Base-by-base conservation (phyloP, 2,797 vertebrate genomes). In the Epinephelus awoara region DNA sequence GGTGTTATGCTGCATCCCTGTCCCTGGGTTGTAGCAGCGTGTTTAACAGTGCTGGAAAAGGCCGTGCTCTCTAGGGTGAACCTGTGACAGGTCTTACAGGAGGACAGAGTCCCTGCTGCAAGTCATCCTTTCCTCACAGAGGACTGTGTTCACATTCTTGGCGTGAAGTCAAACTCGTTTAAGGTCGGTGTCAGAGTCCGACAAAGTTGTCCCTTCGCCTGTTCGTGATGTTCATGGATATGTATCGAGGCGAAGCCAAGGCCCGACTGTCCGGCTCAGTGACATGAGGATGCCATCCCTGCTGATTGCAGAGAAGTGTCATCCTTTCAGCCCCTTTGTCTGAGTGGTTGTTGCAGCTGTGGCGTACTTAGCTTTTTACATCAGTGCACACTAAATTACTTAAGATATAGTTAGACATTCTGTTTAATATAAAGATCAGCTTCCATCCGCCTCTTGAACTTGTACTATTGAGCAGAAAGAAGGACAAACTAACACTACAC, bases 91-190 rank as follows among this genome's bases (percentile, higher is more conserved):
- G 59, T 67, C 80, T 77, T 68, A 69, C 71, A 59, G 52, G 25
- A 73, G 66, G 63, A 83, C 75, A 54, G 67, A 69, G 79, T 77
- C 79, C 46, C 61, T 56, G 79, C 83, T 80, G 65, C 59, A 49
- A 55, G 82, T 86, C 88, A 77, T 47, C 72, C 74, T 77, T 79
- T 91, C 88, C 82, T 86, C 73, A 47, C 70, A 47, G 25, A 77
- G 62, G 78, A 72, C 65, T 68, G 61, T 80, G 72, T 64, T 88
- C 77, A 65, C 74, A 64, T 66, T 79, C 72, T 65, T 91, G 92
- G 87, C 91, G 76, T 78, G 23, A 68, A 84, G 84, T 90, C 91
- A 86, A 69, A 79, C 72, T 80, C 38, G 34, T 76, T 84, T 58
- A 76, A 87, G 73, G 88, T 88, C 86, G 72, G 47, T 67, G 63